phyloP scores from a whole-genome alignment of 2,113 vertebrate genomes.

The Canis aureus region DNA sequence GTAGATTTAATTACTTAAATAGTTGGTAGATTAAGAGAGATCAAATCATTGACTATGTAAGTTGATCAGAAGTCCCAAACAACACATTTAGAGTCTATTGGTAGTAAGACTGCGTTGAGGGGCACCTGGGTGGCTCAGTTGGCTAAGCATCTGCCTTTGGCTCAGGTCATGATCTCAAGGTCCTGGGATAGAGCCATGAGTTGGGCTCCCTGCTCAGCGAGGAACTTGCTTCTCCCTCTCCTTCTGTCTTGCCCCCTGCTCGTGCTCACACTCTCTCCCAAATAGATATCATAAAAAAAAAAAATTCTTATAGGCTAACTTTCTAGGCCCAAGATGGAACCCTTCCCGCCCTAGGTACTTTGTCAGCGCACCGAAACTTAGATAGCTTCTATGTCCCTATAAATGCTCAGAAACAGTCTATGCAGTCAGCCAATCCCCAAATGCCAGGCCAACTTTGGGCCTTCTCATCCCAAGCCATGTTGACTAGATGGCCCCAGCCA shows the following conservation, averaged over 20 bases:
- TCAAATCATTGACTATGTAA: neutral
- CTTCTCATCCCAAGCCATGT: neutral
- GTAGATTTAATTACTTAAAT: neutral
- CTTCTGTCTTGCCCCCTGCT: neutral
- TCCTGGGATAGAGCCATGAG: neutral
- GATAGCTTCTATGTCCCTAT: neutral
- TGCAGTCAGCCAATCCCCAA: neutral
- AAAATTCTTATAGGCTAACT: neutral
- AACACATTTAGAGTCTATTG: neutral
- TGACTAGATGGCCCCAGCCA: neutral
- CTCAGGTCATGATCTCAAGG: neutral
- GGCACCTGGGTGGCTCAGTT: neutral
- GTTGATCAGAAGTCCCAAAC: neutral
- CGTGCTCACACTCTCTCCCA: neutral
- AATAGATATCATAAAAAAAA: neutral
- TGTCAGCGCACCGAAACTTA: neutral
- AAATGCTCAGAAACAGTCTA: neutral
- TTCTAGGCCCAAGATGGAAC: neutral
- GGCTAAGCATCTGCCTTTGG: neutral
- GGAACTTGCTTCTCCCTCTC: neutral
- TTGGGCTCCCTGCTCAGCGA: neutral
- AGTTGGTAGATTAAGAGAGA: neutral
- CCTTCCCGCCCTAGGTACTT: neutral
- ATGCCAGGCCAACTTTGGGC: neutral
- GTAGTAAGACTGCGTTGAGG: neutral